Evolutionary conservation across 2,113 vertebrate genomes (phyloP).

Genomic region (Oncorhynchus clarkii): DNA sequence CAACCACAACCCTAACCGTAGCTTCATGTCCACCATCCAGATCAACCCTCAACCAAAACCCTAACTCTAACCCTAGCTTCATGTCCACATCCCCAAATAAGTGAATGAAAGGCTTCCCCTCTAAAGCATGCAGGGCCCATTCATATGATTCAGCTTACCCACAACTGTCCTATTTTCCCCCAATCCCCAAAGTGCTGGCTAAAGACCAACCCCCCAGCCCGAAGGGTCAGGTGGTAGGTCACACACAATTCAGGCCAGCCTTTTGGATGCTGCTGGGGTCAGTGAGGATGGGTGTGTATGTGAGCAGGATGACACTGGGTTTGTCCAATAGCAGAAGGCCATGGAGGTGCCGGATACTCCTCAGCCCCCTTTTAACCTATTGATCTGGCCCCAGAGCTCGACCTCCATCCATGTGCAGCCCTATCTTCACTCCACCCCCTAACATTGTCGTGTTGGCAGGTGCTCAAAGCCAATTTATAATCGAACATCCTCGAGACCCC

Average conservation of each 20-base stretch:
- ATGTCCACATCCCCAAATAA: background rate
- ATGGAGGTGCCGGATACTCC: background rate
- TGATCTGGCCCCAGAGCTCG: background rate
- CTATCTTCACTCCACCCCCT: background rate
- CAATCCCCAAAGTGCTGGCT: background rate
- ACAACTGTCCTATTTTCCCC: no score
- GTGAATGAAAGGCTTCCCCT: background rate
- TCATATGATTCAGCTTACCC: no score
- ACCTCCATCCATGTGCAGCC: background rate
- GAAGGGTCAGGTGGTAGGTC: background rate
- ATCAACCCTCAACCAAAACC: no score
- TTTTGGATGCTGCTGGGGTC: background rate
- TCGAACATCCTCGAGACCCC: slow-evolving; percentile 19
- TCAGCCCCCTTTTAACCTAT: background rate
- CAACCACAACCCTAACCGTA: no score
- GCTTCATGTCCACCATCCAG: no score
- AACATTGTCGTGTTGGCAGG: background rate
- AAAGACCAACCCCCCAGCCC: slow-evolving; percentile 32
- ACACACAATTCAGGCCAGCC: background rate
- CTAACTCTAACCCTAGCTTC: no score
- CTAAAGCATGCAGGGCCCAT: background rate
- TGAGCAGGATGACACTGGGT: background rate
- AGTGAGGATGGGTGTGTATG: background rate
- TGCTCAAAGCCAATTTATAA: slow-evolving; percentile 10
- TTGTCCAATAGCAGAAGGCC: background rate